Conservation (phyloP, 2,888 invertebrate genomes). For the Linnaemya vulpina region DNA sequence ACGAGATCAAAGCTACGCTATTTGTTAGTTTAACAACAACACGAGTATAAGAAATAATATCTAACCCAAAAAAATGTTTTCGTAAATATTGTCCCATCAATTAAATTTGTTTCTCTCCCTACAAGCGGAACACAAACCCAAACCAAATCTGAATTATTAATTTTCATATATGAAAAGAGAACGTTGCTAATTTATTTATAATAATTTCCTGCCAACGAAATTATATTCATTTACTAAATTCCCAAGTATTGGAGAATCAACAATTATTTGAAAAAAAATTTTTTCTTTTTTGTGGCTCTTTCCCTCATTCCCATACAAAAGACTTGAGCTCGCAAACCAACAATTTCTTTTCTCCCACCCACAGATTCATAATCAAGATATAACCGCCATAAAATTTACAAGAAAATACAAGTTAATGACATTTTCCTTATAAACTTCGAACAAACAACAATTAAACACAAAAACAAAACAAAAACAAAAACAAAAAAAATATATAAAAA, state of each 20-base stretch:
- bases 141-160: no score
- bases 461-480: neutral
- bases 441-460: neutral
- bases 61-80: no score
- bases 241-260: neutral
- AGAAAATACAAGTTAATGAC: neutral
- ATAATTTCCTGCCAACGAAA: slow-evolving; percentile 39
- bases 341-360: neutral
- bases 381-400: neutral
- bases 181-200: slow-evolving; percentile 50
- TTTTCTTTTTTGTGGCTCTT: neutral
- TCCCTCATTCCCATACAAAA: neutral
- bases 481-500: neutral
- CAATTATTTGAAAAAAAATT: neutral
- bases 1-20: neutral
- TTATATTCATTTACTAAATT: neutral
- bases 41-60: no score
- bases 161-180: neutral
- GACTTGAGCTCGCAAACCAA: neutral
- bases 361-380: neutral
- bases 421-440: slow-evolving; percentile 33
- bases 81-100: no score
- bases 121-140: no score
- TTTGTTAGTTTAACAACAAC: no score
- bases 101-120: no score